These are phyloP conservation scores for Drosophila limbata DNA, from an alignment of 2,888 invertebrate species.

Conservation along the genomic window DNA sequence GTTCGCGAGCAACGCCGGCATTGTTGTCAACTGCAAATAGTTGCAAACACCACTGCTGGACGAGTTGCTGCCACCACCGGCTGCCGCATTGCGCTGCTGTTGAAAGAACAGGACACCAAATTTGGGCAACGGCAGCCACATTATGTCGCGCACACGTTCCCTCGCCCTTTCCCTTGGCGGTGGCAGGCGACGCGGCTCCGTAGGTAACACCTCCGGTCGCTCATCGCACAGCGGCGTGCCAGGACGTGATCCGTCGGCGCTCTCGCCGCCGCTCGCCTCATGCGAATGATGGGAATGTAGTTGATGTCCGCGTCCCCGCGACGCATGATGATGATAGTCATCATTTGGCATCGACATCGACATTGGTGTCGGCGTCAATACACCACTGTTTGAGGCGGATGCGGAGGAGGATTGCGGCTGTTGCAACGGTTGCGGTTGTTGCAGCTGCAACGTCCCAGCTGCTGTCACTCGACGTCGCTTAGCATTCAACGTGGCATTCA, in stretches of 20 bases:
- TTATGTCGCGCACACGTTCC: constrained; percentile 88
- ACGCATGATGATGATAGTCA: constrained; percentile 85
- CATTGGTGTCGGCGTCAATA: constrained; percentile 41
- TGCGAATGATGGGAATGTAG: constrained; percentile 86
- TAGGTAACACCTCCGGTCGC: constrained; percentile 90
- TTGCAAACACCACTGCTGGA: constrained; percentile 32
- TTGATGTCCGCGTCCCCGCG: constrained; percentile 86
- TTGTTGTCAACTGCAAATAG: constrained; percentile 53
- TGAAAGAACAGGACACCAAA: constrained; percentile 91
- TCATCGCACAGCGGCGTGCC: constrained; percentile 95
- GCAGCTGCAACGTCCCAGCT: constrained; percentile 51
- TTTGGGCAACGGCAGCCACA: constrained; percentile 94
- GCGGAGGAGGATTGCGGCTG: constrained; percentile 32
- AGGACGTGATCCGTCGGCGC: constrained; percentile 91
- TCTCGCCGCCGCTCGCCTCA: constrained; percentile 87
- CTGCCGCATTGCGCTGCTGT: constrained; percentile 74
- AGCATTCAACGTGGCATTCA: constrained; percentile 84
- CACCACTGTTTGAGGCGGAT: constrained; percentile 35
- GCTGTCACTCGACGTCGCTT: constrained; percentile 87
- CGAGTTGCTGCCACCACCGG: constrained; percentile 18
- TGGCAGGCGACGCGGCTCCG: constrained; percentile 91
- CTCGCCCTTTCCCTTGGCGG: constrained; percentile 86
- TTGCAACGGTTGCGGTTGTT: constrained; percentile 53
- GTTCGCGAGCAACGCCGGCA: constrained; percentile 34
- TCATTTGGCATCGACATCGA: constrained; percentile 76